These are phyloP conservation scores for Tragopan temminckii DNA, from an alignment of 2,797 vertebrate genomes.

Conservation along the genomic window DNA sequence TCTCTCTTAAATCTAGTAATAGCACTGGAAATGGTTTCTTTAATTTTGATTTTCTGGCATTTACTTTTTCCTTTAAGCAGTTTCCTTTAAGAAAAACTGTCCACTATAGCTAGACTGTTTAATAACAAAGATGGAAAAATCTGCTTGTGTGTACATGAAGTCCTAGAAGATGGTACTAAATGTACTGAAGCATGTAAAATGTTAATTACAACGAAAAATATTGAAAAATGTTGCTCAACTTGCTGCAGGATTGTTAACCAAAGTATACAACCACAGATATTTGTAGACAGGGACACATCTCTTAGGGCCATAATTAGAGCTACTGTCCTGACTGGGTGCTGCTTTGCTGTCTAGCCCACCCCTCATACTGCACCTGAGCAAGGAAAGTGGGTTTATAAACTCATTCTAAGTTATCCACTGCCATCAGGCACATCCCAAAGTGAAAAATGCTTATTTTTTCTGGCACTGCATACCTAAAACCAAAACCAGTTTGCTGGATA, in stretches of 20 bases:
- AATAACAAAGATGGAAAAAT: background rate
- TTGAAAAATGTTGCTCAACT: background rate
- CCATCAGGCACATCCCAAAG: background rate
- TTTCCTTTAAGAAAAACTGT: background rate
- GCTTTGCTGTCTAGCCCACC: accelerated
- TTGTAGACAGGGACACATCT: background rate
- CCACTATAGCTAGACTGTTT: background rate
- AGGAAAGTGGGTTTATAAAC: accelerated
- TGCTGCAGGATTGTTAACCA: background rate
- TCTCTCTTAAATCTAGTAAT: background rate
- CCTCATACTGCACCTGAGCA: accelerated
- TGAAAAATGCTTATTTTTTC: background rate
- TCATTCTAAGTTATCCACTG: background rate
- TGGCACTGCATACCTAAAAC: background rate
- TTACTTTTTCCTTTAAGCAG: background rate
- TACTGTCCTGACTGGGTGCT: accelerated
- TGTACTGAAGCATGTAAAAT: background rate
- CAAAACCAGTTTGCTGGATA: background rate
- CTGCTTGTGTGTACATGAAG: background rate
- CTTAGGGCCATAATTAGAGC: background rate
- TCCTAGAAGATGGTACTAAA: background rate
- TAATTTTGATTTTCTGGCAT: background rate
- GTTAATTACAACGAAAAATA: background rate
- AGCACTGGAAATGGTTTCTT: background rate
- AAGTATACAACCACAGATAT: background rate